Evolutionary conservation across 1,140 invertebrate species (phyloP), one percentile per base, ranked within the genome.

Genomic region (Telenomus remus): DNA sequence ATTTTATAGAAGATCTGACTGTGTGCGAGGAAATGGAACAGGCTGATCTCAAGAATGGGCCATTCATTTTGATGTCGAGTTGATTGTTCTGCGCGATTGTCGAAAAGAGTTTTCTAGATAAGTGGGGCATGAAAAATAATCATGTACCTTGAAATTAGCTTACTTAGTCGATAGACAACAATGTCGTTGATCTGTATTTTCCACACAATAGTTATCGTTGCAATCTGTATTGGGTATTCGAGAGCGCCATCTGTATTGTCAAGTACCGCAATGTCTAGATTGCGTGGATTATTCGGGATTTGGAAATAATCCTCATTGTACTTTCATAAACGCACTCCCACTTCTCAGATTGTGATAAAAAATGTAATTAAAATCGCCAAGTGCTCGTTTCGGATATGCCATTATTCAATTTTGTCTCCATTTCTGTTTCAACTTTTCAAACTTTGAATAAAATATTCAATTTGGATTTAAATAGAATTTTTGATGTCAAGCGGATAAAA

Each of bases 121-220:
- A 76, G 61, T 76, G 55, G 74, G 66, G 68, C 74, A 71, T 71
- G 68, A 66, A 71, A 76, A 68, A 63, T 65, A 76, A 76, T 76
- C 66, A 53, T 55, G 56, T 42, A 19, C n/a, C 61, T 66, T 56
- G 56, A 76, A 76, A 76, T 71, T 66, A 57, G 51, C 61, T 76
- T 71, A 71, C 74, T 63, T 71, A 66, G 68, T 70, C 73, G 66
- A 70, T 55, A 66, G 63, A 60, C 57, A 68, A 66, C 61, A 66
- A 61, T 66, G 66, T 71, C 63, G 66, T 70, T 60, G 50, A 76
- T 70, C 66, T 66, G 60, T 50, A 70, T 65, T 68, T 75, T 68
- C 72, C 35, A 48, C 59, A 68, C 57, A 68, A 74, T 73, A 27
- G 56, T 49, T 66, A 69, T 64, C 48, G 54, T 53, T 12, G 50